Evolutionary conservation across 2,113 vertebrate genomes (phyloP), one percentile per base, ranked within the genome.

Genomic region (Pungitius pungitius): DNA sequence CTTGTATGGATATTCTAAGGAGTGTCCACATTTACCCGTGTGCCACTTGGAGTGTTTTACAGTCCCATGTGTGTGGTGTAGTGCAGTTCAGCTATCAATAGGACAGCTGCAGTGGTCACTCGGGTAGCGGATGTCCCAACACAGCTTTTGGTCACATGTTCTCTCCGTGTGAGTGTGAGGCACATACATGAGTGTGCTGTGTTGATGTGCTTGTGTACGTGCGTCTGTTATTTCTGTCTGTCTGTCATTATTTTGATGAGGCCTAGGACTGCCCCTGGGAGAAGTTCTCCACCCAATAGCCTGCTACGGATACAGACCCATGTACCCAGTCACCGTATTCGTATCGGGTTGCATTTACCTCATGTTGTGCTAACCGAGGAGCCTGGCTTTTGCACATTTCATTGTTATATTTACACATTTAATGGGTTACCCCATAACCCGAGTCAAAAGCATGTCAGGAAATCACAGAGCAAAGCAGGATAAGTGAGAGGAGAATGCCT

Each of bases 71-170:
- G 83, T 87, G 66, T 81, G 68, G 74, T 84, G 66, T 82, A 68
- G 74, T 84, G 74, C 79, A 84, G 85, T 83, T 67, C 78, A 71
- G 84, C 86, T 89, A 85, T 88, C 88, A 88, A 81, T 88, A 88
- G 85, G 87, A 92, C 90, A 93, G 91, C 91, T 93, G 92, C 91
- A 87, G 75, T 75, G 77, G 78, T 89, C 85, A 84, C 84, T 87
- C 70, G 85, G 83, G 84, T 84, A 81, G 85, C 22, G 78, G 85
- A 75, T 89, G 91, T 89, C 89, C 88, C 67, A 87, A 91, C 83
- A 85, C 77, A 89, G 89, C 86, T 85, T 87, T 84, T 72, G 70
- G 85, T 92, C 88, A 89, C 86, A 81, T 92, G 88, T 87, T 56
- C 27, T 73, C 11, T 73, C 37, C 52, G 57, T 22, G 67, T 24